Conservation (phyloP, 2,797 vertebrate species). For the Chaunax sp. region DNA sequence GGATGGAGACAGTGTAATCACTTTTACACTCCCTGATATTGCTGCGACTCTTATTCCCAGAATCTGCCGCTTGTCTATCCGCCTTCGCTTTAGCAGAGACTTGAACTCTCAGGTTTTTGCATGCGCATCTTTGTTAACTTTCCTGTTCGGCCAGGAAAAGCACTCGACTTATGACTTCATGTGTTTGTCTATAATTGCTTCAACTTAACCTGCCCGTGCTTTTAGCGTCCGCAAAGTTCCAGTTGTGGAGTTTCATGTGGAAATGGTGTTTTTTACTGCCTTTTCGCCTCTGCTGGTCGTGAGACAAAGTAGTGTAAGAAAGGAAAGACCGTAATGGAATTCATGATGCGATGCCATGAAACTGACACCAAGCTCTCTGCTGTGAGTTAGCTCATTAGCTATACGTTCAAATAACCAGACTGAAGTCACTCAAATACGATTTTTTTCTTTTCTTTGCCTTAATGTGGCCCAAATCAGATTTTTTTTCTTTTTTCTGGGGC, state of each 20-base stretch:
- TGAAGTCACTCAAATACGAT: too few species aligned
- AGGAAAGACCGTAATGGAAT: constrained; percentile 36
- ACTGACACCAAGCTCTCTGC: constrained; percentile 42
- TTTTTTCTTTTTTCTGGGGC: too few species aligned
- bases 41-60: constrained; percentile 48
- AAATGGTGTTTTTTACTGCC: constrained; percentile 49
- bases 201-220: constrained; percentile 53
- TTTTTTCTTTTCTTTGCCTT: too few species aligned
- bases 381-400: constrained; percentile 30
- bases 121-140: constrained; percentile 52
- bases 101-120: constrained; percentile 28
- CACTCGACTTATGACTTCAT: constrained; percentile 20
- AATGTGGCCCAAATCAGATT: too few species aligned
- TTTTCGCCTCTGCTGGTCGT: constrained; percentile 21
- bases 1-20: constrained; percentile 68
- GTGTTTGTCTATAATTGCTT: constrained; percentile 48
- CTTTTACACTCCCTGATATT: constrained; percentile 53
- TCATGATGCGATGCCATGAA: constrained; percentile 47
- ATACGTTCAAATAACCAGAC: too few species aligned
- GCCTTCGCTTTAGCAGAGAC: constrained; percentile 37
- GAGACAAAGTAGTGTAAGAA: constrained; percentile 46
- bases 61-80: constrained; percentile 38
- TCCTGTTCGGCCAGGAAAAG: constrained; percentile 28
- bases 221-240: constrained; percentile 47
- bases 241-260: constrained; percentile 55